These are phyloP conservation scores for Formica exsecta DNA, from an alignment of 1,140 invertebrate genomes.

Conservation along the genomic window DNA sequence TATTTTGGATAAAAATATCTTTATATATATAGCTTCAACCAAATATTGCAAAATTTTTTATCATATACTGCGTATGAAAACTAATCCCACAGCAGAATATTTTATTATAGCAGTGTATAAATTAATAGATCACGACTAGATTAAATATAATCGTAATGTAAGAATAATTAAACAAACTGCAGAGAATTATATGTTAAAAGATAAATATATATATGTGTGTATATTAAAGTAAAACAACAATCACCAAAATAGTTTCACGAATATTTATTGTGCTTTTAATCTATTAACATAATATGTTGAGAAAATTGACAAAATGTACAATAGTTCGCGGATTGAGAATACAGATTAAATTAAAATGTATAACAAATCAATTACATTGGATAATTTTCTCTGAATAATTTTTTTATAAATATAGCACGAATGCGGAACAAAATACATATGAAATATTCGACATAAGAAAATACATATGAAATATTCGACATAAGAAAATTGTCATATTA, in stretches of 20 bases:
- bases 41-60: constrained; percentile 5
- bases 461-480: neutral
- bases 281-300: constrained; percentile 12
- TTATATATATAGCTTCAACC: neutral
- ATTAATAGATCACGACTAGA: too few relatives aligned
- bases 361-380: neutral
- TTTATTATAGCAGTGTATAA: too few relatives aligned
- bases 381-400: constrained; percentile 29
- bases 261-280: constrained; percentile 17
- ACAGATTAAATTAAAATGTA: constrained; percentile 15
- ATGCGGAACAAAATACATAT: neutral
- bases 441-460: neutral
- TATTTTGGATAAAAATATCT: constrained; percentile 57
- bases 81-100: neutral
- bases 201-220: too few relatives aligned
- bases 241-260: constrained; percentile 45
- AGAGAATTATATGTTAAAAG: too few relatives aligned
- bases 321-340: neutral
- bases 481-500: neutral
- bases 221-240: neutral
- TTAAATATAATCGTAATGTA: neutral
- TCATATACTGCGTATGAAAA: neutral
- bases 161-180: too few relatives aligned
- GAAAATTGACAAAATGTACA: constrained; percentile 46
- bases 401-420: constrained; percentile 3